Evolutionary conservation across 2,113 vertebrate genomes (phyloP).

Genomic region (Quiscalus mexicanus): DNA sequence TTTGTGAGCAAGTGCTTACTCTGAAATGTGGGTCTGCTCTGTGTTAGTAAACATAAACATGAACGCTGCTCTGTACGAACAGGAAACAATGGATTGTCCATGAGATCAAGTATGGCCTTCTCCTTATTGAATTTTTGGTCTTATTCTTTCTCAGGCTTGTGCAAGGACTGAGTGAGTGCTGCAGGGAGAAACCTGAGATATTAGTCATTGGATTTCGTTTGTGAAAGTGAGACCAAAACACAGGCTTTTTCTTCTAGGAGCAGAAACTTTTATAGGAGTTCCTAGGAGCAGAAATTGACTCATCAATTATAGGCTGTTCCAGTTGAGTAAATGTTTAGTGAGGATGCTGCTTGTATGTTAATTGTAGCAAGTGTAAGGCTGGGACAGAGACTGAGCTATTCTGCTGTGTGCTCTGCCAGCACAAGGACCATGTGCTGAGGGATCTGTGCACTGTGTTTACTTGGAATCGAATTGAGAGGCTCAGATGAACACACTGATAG

Average conservation of each 20-base stretch:
- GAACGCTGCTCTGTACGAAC: background rate
- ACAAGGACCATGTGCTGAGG: background rate
- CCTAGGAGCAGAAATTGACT: background rate
- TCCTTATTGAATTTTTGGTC: background rate
- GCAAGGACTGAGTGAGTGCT: background rate
- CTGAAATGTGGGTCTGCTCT: background rate
- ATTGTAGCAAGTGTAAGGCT: background rate
- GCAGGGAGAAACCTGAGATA: background rate
- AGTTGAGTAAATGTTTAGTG: background rate
- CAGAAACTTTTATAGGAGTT: background rate
- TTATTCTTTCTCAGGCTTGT: background rate
- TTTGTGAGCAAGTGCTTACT: background rate
- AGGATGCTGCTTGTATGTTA: background rate
- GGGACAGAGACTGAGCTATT: background rate
- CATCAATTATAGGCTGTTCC: background rate
- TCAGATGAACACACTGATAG: background rate
- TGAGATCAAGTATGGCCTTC: background rate
- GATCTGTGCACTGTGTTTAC: background rate
- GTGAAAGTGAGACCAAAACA: conserved; percentile 38
- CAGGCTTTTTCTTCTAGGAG: background rate
- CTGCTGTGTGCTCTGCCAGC: background rate
- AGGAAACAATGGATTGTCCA: background rate
- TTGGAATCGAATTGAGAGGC: background rate
- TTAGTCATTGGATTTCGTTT: background rate
- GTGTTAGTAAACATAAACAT: background rate